Evolutionary conservation across 92 coral and sea anemone species (phyloP), one percentile per base, ranked within the genome.

Genomic region (Blastomussa wellsi): DNA sequence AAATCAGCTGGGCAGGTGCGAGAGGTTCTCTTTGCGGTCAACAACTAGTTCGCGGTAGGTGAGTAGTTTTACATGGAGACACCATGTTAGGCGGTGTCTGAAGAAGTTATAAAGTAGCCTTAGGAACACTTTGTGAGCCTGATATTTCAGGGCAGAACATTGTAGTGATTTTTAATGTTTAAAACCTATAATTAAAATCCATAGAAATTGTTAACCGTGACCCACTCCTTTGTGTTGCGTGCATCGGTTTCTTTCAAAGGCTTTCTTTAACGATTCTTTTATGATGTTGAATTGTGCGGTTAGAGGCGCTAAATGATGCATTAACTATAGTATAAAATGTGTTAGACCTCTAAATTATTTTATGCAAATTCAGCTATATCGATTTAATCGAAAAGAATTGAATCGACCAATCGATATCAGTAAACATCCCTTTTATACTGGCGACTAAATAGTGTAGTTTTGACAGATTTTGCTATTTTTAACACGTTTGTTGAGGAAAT

Each of bases 1-100:
- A 33, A n/a, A 19, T 52, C 86, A 82, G 37, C 86, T 82, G 86
- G 14, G 33, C 86, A 82, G 86, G 78, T 82, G 86, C 1, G 4
- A 14, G 7, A 6, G 26, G 15, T 49, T 52, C 41, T 31, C 53
- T 28, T 38, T 7, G 62, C 22, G 38, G 59, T 35, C 35, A 15
- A 82, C 78, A 24, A 44, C 53, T 69, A 39, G n/a, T 17, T 70
- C 69, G 2, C 86, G 28, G 78, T 70, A 41, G 78, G 86, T 52
- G 78, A 36, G 68, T 82, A 48, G n/a, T 52, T 70, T 82, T 72
- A 82, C 78, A 53, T 51, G 68, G 79, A 71, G 48, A 35, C 86
- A 31, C 24, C 55, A 38, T 7, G 69, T 36, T 51, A 15, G 24
- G 78, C 53, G 55, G 32, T 26, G 33, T 52, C 48, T 16, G 48